Conservation (phyloP, 2,888 invertebrate species). For the Latrodectus elegans region DNA sequence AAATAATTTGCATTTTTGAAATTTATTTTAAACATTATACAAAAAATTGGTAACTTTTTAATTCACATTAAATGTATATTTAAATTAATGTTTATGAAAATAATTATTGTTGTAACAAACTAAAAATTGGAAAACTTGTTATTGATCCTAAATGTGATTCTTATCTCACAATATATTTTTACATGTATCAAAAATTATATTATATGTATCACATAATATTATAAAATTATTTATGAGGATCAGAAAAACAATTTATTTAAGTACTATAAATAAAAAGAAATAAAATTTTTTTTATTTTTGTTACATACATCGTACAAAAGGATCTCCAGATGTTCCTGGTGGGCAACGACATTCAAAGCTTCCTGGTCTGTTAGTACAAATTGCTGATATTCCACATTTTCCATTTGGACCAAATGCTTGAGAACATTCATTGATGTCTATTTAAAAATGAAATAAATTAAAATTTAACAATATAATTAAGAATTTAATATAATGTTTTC, state of each 20-base stretch:
- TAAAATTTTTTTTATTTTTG: background rate
- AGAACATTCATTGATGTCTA: constrained; percentile 71
- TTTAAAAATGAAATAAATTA: background rate
- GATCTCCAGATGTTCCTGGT: constrained; percentile 77
- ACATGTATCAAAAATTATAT: too few species aligned
- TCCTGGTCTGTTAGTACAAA: constrained; percentile 87
- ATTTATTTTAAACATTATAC: too few species aligned
- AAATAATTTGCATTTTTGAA: too few species aligned
- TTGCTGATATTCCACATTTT: constrained; percentile 84
- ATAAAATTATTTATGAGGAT: too few species aligned
- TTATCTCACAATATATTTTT: background rate
- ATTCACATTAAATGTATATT: too few species aligned
- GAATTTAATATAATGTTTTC: background rate
- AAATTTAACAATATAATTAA: background rate
- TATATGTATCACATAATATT: too few species aligned
- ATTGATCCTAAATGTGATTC: background rate
- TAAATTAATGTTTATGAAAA: too few species aligned
- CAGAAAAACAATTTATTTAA: too few species aligned
- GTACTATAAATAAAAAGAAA: too few species aligned
- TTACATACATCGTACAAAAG: constrained; percentile 75
- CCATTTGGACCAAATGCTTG: constrained; percentile 71
- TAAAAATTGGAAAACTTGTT: background rate
- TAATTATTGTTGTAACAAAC: too few species aligned
- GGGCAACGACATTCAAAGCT: constrained; percentile 90
- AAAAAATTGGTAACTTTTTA: too few species aligned